Percentiles rank a stretch among this genome's conserved stretches.
These are phyloP conservation scores for Acronicta aceris DNA, from an alignment of 2,888 invertebrate species.

Conservation along the genomic window DNA sequence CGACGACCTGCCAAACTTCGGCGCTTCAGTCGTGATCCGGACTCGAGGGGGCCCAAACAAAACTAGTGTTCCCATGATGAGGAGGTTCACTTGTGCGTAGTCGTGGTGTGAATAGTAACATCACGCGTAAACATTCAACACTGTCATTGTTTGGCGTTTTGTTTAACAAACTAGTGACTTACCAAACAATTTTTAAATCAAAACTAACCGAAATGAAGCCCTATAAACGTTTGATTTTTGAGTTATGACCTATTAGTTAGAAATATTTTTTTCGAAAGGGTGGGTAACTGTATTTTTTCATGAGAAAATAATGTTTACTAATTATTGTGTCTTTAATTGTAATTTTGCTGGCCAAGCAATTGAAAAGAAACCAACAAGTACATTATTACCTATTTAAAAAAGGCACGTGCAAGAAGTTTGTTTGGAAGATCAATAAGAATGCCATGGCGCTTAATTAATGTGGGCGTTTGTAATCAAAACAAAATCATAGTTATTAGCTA, in stretches of 20 bases:
- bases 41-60: neutral
- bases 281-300: too few species aligned
- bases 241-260: too few species aligned
- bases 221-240: neutral
- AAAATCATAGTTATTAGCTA: constrained; percentile 26
- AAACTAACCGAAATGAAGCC: neutral
- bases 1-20: constrained; percentile 16
- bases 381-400: too few species aligned
- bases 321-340: neutral
- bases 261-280: too few species aligned
- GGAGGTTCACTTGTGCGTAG: neutral
- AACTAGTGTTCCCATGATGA: constrained; percentile 12
- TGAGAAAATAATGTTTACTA: too few species aligned
- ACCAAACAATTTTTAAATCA: neutral
- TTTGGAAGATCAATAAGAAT: constrained; percentile 1
- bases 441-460: neutral
- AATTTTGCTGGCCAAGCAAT: too few species aligned
- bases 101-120: neutral
- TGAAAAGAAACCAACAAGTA: too few species aligned
- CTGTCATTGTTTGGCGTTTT: constrained; percentile 10
- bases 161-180: constrained; percentile 11
- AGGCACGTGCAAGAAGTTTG: too few species aligned
- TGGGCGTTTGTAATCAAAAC: constrained; percentile 37
- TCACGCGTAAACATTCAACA: constrained; percentile 11
- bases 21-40: constrained; percentile 20